phyloP scores from a whole-genome alignment of 2,113 vertebrate genomes.

The Melanerpes aurifrons region DNA sequence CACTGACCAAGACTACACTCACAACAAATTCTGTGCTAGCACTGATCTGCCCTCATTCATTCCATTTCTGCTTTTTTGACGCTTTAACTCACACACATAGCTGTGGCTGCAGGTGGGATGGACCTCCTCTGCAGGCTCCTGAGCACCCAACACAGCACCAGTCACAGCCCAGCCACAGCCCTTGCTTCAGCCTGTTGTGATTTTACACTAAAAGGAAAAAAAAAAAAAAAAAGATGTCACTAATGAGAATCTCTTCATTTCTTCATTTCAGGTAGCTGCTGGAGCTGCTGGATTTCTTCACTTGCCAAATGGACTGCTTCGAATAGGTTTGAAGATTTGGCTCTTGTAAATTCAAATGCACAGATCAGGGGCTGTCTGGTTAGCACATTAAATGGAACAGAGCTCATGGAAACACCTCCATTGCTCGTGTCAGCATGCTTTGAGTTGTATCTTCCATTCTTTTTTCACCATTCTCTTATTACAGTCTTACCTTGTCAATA shows the following conservation, averaged over 20 bases:
- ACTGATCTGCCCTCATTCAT: neutral
- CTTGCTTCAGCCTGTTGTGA: neutral
- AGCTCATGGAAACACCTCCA: constrained; percentile 61
- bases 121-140: neutral
- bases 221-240: neutral
- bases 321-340: constrained; percentile 79
- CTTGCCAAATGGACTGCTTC: constrained; percentile 51
- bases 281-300: neutral
- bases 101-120: neutral
- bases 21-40: neutral
- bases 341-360: constrained; percentile 67
- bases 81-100: rapidly evolving
- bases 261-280: constrained; percentile 73
- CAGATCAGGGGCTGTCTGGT: constrained; percentile 66
- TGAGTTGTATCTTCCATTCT: constrained; percentile 66
- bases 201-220: neutral
- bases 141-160: rapidly evolving
- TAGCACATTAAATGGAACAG: constrained; percentile 51
- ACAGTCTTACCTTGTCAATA: constrained; percentile 7
- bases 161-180: neutral
- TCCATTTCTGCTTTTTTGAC: neutral
- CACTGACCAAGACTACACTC: too few species aligned
- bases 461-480: constrained; percentile 62
- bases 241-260: constrained; percentile 50
- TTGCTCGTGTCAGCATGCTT: constrained; percentile 39